Evolutionary conservation across 2,797 vertebrate species (phyloP).

Genomic region (Anguilla obscura): DNA sequence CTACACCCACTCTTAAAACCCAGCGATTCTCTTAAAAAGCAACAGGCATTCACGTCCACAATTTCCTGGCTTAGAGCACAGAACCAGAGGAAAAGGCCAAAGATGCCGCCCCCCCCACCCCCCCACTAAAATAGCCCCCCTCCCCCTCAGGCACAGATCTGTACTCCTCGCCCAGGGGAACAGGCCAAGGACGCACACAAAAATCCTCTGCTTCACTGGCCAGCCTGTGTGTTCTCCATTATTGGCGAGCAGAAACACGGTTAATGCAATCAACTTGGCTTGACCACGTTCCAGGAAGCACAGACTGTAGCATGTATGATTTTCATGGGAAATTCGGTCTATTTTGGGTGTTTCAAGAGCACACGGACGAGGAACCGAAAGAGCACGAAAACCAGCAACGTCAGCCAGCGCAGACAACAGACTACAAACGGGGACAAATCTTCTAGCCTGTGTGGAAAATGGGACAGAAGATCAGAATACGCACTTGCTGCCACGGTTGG

Average conservation of each 20-base stretch:
- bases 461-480: neutral
- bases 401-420: neutral
- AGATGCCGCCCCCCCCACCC: neutral
- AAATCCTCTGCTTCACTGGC: neutral
- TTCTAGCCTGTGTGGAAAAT: neutral
- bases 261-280: neutral
- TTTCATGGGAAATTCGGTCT: too few relatives aligned
- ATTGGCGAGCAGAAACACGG: neutral
- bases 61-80: neutral
- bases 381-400: neutral
- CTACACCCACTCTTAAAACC: neutral
- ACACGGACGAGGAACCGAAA: neutral
- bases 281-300: neutral
- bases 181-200: neutral
- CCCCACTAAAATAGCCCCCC: too few relatives aligned
- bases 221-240: neutral
- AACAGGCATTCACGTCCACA: neutral
- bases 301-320: neutral
- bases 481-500: neutral
- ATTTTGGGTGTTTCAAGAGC: too few relatives aligned
- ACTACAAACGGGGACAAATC: neutral
- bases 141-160: too few relatives aligned
- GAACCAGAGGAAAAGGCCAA: neutral
- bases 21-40: neutral
- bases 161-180: neutral